Conservation (phyloP, 2,113 vertebrate species). For the Carassius auratus region DNA sequence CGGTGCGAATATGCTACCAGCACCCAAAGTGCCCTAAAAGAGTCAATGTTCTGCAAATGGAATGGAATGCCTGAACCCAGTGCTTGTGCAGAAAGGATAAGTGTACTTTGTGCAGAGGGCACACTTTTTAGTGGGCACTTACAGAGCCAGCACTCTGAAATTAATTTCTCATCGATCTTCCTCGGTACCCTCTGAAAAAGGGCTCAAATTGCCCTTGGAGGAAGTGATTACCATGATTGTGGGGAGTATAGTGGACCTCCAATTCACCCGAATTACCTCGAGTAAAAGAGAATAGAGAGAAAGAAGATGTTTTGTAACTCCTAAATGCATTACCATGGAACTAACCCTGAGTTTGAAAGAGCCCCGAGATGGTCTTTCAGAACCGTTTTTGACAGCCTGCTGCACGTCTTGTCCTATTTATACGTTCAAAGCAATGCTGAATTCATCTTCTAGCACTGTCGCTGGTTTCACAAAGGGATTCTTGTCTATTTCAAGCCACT, state of each 20-base stretch:
- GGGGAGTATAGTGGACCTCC: constrained; percentile 26
- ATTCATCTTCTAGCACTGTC: not conserved
- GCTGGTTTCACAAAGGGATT: not conserved
- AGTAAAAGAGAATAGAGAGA: not conserved
- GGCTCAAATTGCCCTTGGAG: constrained; percentile 43
- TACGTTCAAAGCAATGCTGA: not conserved
- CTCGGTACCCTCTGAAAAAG: not conserved
- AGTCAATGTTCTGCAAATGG: not conserved
- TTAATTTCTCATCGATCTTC: constrained; percentile 52
- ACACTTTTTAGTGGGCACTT: constrained; percentile 36
- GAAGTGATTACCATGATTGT: constrained; percentile 41
- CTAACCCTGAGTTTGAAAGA: constrained; percentile 19
- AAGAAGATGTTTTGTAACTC: not conserved
- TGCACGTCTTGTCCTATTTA: constrained; percentile 15
- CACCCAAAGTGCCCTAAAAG: constrained; percentile 5
- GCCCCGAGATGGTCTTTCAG: not conserved
- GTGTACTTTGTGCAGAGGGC: constrained; percentile 7
- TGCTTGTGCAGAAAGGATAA: not conserved
- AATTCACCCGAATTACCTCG: not conserved
- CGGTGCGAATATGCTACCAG: not conserved
- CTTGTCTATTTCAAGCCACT: not conserved
- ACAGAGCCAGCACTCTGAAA: constrained; percentile 20
- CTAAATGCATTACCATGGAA: constrained; percentile 28
- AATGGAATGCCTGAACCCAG: constrained; percentile 26
- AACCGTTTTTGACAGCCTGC: not conserved